phyloP scores from a whole-genome alignment of 2,113 vertebrate species.

The Poecile atricapillus region DNA sequence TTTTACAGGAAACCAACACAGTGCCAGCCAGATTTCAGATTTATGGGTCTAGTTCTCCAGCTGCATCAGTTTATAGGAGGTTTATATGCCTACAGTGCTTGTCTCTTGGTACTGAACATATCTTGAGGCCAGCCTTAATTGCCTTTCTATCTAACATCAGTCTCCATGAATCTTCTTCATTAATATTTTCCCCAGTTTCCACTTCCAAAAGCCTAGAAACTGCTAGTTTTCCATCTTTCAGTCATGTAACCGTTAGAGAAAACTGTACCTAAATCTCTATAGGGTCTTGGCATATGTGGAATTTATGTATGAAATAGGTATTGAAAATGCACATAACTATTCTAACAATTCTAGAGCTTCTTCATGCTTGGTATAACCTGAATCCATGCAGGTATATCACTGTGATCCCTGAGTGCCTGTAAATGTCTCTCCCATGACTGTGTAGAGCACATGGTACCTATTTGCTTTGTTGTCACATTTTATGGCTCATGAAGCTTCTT shows the following conservation, averaged over 20 bases:
- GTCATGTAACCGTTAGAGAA: background rate
- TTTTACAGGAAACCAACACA: background rate
- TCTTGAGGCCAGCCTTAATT: background rate
- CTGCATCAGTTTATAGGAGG: background rate
- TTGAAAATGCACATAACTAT: background rate
- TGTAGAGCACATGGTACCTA: constrained; percentile 32
- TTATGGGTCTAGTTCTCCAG: background rate
- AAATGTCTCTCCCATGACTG: background rate
- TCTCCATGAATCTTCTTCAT: background rate
- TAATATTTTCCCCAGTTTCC: background rate
- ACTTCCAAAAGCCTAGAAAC: background rate
- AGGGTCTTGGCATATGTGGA: background rate
- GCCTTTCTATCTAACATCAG: background rate
- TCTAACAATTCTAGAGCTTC: background rate
- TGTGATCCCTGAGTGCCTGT: background rate
- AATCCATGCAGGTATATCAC: constrained; percentile 2
- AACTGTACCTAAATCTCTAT: background rate
- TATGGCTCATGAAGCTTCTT: constrained; percentile 34
- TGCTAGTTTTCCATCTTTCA: background rate
- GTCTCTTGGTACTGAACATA: background rate
- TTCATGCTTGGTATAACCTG: background rate
- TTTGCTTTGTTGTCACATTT: constrained; percentile 53
- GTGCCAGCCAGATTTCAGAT: background rate
- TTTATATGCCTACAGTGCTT: background rate
- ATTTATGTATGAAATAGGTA: background rate